These are phyloP conservation scores for Drosophila nikananu DNA, from an alignment of 1,140 invertebrate species.

Conservation along the genomic window DNA sequence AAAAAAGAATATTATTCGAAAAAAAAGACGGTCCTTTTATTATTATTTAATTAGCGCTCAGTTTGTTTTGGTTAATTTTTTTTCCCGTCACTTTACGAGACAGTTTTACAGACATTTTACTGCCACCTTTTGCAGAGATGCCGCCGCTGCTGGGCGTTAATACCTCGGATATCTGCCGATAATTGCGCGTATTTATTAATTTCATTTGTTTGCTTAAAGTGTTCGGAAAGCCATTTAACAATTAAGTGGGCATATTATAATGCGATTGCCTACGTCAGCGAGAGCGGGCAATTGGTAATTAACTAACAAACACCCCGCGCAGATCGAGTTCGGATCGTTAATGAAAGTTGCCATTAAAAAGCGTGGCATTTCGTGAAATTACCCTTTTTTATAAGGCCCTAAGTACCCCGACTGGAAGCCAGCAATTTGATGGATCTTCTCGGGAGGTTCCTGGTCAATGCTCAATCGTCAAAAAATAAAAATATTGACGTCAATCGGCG, in stretches of 20 bases:
- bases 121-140: slow-evolving; percentile 34
- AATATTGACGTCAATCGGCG: slow-evolving; percentile 43
- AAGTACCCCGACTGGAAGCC: slow-evolving; percentile 18
- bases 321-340: slow-evolving; percentile 49
- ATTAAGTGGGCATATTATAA: slow-evolving; percentile 76
- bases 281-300: slow-evolving; percentile 61
- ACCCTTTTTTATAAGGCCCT: slow-evolving; percentile 47
- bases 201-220: slow-evolving; percentile 74
- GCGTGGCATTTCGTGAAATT: slow-evolving; percentile 53
- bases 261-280: slow-evolving; percentile 47
- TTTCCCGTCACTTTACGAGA: slow-evolving; percentile 55
- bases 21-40: slow-evolving; percentile 70
- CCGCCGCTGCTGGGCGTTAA: slow-evolving; percentile 15
- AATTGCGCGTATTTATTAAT: slow-evolving; percentile 61
- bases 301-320: slow-evolving; percentile 62
- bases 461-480: slow-evolving; percentile 26
- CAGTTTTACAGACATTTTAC: slow-evolving; percentile 67
- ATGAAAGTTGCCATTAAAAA: slow-evolving; percentile 72
- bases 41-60: slow-evolving; percentile 72
- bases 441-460: slow-evolving; percentile 26
- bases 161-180: slow-evolving; percentile 37
- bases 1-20: slow-evolving; percentile 82
- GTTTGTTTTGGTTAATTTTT: slow-evolving; percentile 37
- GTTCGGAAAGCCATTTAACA: slow-evolving; percentile 78
- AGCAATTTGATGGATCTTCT: slow-evolving; percentile 16